A percentile compares a stretch with the other conserved stretches of the same genome.
These are phyloP conservation scores for Apeltes quadracus DNA, from an alignment of 2,113 vertebrate genomes.

Conservation along the genomic window DNA sequence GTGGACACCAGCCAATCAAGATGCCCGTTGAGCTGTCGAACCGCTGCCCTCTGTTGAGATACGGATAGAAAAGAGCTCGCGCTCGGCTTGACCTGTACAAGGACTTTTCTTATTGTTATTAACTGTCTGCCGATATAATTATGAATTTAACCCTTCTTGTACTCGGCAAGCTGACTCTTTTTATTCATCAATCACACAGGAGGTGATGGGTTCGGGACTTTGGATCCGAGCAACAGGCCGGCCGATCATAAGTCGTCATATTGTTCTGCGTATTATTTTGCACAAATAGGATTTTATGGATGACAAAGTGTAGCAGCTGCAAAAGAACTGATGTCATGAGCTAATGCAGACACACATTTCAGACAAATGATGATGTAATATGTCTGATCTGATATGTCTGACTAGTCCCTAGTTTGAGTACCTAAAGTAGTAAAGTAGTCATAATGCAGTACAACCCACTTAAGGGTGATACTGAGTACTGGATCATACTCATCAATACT, in stretches of 20 bases:
- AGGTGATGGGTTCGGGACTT: neutral
- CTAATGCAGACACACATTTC: neutral
- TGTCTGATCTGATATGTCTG: conserved; percentile 2
- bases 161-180: neutral
- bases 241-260: neutral
- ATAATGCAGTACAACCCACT: neutral
- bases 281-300: neutral
- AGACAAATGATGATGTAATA: conserved; percentile 9
- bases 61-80: conserved; percentile 42
- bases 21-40: conserved; percentile 70
- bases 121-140: conserved; percentile 35
- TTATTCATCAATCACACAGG: neutral
- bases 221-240: too few relatives aligned
- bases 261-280: conserved; percentile 1
- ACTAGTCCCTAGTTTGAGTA: conserved; percentile 1
- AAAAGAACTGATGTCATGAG: neutral
- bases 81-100: conserved; percentile 58
- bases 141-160: conserved; percentile 24
- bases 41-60: conserved; percentile 51
- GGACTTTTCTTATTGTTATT: conserved; percentile 51
- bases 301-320: neutral
- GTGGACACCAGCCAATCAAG: conserved; percentile 68
- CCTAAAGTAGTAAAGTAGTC: neutral
- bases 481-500: too few relatives aligned
- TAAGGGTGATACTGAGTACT: neutral